Evolutionary conservation across 2,888 invertebrate genomes (phyloP), one percentile per base, ranked within the genome.

Genomic region (Branchellion lobata): DNA sequence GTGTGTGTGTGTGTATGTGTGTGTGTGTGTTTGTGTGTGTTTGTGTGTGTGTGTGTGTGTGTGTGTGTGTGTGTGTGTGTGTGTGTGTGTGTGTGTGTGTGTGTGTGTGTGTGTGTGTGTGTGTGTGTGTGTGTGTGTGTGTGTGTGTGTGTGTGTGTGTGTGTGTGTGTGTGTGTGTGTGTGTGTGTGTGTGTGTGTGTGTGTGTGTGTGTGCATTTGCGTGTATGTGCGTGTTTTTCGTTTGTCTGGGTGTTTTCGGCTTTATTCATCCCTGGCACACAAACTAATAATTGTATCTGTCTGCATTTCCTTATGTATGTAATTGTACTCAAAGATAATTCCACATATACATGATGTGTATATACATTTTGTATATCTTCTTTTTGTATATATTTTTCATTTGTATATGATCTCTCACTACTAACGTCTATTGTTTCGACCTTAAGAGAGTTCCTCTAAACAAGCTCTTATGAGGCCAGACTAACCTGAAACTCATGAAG

Each of bases 21-120:
- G 8, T 65, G 65, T 21, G 65, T 65, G n/a, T 65, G n/a, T 5
- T 65, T n/a, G 3, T 31, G 8, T 73, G 5, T 65, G n/a, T 21
- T 8, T 65, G n/a, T n/a, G 29, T 65, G 65, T 65, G n/a, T 31
- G 36, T 31, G 36, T 31, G 65, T 65, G 65, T 21, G 5, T 65
- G 5, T 65, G 65, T 65, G 65, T 65, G 65, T 65, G 5, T 65
- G 8, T 65, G 65, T 21, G 65, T 65, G n/a, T 65, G 65, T 65
- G 5, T 65, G 8, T 73, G 5, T 65, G n/a, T 21, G 5, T 65
- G n/a, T n/a, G 29, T 65, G 65, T 65, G n/a, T 31, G 36, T 31
- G 36, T 31, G 65, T 65, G 65, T 21, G 5, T 65, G 5, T 65
- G 65, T 65, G 65, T 65, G 65, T 65, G 5, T 65, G 8, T 65